phyloP scores from a whole-genome alignment of 2,888 invertebrate species.

The Saturnia pavonia region DNA sequence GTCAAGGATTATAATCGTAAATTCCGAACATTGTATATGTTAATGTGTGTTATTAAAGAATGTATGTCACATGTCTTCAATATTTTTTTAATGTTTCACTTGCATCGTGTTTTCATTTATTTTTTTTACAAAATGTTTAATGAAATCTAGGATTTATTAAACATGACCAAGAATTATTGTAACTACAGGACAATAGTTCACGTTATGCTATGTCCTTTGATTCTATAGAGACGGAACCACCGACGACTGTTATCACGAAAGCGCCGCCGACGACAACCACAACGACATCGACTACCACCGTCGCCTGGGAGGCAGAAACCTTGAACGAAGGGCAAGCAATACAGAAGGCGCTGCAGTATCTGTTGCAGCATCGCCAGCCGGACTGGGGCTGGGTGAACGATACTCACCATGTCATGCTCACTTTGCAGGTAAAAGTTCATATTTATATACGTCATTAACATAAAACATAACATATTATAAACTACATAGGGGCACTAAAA shows the following conservation, averaged over 20 bases:
- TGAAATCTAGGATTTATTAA: no score
- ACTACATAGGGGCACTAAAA: no score
- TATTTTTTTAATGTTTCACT: no score
- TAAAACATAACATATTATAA: neutral
- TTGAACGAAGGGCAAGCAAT: constrained; percentile 81
- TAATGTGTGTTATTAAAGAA: no score
- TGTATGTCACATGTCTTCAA: no score
- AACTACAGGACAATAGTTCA: neutral
- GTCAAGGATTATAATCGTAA: no score
- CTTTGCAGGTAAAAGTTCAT: constrained; percentile 83
- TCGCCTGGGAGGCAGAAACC: constrained; percentile 68
- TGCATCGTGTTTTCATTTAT: no score
- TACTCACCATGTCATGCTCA: constrained; percentile 91
- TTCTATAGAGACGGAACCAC: constrained; percentile 63
- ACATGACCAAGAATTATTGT: no score
- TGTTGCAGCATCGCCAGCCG: constrained; percentile 86
- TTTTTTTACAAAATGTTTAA: no score
- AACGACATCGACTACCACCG: constrained; percentile 52
- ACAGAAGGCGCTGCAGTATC: constrained; percentile 87
- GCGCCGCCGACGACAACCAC: constrained; percentile 50
- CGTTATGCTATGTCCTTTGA: neutral
- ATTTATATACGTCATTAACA: neutral
- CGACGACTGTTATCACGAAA: constrained; percentile 55
- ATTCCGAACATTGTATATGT: no score
- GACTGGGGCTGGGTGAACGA: constrained; percentile 93